These are phyloP conservation scores for Nothoprocta perdicaria DNA, from an alignment of 2,113 vertebrate genomes.

Conservation along the genomic window DNA sequence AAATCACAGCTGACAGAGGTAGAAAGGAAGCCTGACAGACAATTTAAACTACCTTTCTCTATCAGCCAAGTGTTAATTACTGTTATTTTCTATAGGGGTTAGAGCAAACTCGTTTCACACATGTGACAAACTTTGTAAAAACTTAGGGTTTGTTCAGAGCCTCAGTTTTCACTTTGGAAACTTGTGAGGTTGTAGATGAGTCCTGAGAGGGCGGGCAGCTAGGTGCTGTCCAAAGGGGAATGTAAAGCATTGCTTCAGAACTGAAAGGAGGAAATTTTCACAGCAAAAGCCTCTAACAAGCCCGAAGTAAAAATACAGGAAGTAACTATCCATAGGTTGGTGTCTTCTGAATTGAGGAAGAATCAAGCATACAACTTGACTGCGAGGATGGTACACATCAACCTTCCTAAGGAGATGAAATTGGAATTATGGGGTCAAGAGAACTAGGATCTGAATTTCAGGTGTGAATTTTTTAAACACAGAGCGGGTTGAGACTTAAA, in stretches of 20 bases:
- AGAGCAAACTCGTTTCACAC: not conserved
- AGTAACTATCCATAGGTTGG: not conserved
- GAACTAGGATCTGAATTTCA: not conserved
- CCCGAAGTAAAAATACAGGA: not conserved
- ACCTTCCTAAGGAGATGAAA: not conserved
- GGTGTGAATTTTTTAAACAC: not conserved
- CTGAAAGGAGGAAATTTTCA: too few species aligned
- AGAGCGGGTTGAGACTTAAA: rapidly evolving
- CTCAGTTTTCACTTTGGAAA: not conserved
- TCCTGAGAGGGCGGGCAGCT: not conserved
- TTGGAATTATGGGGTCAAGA: not conserved
- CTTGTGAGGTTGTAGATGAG: not conserved
- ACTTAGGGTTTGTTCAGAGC: not conserved
- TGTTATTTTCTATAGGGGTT: not conserved
- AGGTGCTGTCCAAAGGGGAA: not conserved
- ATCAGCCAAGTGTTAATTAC: not conserved
- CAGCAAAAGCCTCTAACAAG: not conserved
- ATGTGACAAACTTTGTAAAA: not conserved
- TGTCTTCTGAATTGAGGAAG: not conserved
- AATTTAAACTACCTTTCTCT: not conserved
- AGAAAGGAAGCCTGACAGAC: not conserved
- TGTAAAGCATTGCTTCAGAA: not conserved
- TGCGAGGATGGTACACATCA: rapidly evolving
- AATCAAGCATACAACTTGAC: not conserved
- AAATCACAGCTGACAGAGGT: rapidly evolving